phyloP scores from a whole-genome alignment of 2,797 vertebrate genomes.

The Borostomias antarcticus region DNA sequence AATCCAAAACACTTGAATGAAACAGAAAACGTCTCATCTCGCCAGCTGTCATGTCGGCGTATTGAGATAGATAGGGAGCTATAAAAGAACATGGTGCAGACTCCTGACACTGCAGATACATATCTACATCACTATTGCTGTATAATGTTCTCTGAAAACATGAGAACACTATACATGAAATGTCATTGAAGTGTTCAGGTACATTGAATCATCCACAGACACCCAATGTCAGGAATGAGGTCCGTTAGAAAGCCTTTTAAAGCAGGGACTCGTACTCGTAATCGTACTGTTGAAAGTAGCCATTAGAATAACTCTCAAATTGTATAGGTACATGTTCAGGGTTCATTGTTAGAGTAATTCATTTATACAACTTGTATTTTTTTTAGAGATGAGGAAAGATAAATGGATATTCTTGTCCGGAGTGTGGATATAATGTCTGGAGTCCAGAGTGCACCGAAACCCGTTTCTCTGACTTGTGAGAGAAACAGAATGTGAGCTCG shows the following conservation, averaged over 20 bases:
- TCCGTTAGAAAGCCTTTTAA: neutral
- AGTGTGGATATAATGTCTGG: too few relatives aligned
- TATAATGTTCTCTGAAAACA: constrained; percentile 8
- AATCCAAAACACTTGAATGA: constrained; percentile 31
- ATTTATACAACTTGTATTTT: too few relatives aligned
- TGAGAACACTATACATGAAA: neutral
- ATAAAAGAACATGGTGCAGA: neutral
- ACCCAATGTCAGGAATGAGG: neutral
- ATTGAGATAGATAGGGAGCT: constrained; percentile 32
- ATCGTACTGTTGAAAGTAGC: neutral
- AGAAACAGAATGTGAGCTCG: too few relatives aligned
- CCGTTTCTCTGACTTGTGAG: too few relatives aligned
- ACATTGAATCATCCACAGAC: constrained; percentile 16
- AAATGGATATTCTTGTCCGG: neutral
- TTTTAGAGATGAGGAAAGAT: neutral
- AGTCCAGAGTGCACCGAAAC: too few relatives aligned
- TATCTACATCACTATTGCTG: neutral
- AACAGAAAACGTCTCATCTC: constrained; percentile 45
- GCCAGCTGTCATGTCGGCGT: constrained; percentile 41
- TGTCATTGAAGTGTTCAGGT: neutral
- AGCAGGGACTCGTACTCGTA: neutral
- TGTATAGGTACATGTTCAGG: neutral
- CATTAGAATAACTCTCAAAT: neutral
- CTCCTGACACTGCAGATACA: constrained; percentile 1
- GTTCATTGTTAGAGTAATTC: neutral